Evolutionary conservation across 2,888 invertebrate genomes (phyloP).

Genomic region (Orthonevra nobilis): DNA sequence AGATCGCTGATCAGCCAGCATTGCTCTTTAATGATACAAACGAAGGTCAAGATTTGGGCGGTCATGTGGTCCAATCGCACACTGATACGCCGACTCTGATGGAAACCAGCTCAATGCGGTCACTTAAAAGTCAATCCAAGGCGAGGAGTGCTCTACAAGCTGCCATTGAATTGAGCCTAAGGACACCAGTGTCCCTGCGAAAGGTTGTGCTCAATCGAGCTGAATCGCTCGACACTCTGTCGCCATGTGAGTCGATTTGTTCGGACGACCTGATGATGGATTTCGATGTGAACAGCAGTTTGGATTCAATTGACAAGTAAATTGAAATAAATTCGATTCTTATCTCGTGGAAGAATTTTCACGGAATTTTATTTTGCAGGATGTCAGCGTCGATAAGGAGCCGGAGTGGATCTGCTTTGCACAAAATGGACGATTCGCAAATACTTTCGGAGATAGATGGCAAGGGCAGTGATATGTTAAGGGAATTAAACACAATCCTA

Average conservation of each 20-base stretch:
- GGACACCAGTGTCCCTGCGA: slow-evolving; percentile 78
- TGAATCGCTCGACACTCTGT: slow-evolving; percentile 89
- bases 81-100: slow-evolving; percentile 80
- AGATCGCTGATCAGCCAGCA: slow-evolving; percentile 94
- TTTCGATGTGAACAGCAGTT: slow-evolving; percentile 83
- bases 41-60: slow-evolving; percentile 74
- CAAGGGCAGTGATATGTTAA: slow-evolving; percentile 81
- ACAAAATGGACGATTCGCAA: slow-evolving; percentile 82
- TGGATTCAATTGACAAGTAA: slow-evolving; percentile 80
- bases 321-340: neutral
- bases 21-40: slow-evolving; percentile 85
- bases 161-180: slow-evolving; percentile 79
- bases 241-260: slow-evolving; percentile 90
- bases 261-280: slow-evolving; percentile 95
- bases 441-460: slow-evolving; percentile 80
- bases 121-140: slow-evolving; percentile 76
- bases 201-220: slow-evolving; percentile 82
- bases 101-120: slow-evolving; percentile 78
- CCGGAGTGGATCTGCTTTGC: slow-evolving; percentile 80
- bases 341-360: neutral
- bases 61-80: slow-evolving; percentile 80
- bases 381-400: slow-evolving; percentile 77
- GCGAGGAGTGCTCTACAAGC: slow-evolving; percentile 77
- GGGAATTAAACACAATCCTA: slow-evolving; percentile 82
- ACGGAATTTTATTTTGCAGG: slow-evolving; percentile 66